Evolutionary conservation across 2,888 invertebrate species (phyloP).

Genomic region (Phengaris alcon): DNA sequence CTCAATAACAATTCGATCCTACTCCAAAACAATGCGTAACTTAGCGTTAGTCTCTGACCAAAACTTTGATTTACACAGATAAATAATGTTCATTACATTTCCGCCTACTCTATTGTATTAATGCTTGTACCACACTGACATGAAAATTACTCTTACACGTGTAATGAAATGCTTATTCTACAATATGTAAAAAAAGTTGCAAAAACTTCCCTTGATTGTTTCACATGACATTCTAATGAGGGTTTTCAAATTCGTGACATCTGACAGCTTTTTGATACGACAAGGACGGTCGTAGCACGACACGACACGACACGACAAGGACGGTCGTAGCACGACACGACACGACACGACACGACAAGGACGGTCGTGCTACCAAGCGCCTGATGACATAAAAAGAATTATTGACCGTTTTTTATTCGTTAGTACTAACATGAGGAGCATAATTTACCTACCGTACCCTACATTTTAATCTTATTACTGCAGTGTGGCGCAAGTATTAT

Average conservation of each 20-base stretch:
- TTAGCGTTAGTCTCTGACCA: slow-evolving; percentile 30
- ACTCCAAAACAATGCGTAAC: slow-evolving; percentile 21
- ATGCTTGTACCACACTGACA: not conserved
- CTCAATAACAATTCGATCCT: not conserved
- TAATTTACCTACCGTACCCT: too few species aligned
- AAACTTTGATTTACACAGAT: slow-evolving; percentile 38
- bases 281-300: too few species aligned
- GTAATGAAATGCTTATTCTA: not conserved
- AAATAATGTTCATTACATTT: slow-evolving; percentile 39
- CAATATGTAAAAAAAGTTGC: not conserved
- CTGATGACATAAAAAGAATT: too few species aligned
- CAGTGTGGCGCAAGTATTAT: not conserved
- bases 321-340: too few species aligned
- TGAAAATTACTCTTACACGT: not conserved
- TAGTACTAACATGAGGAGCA: not conserved
- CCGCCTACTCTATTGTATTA: slow-evolving; percentile 33
- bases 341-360: too few species aligned
- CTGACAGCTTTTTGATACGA: too few species aligned
- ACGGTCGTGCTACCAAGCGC: too few species aligned
- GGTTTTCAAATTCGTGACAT: too few species aligned
- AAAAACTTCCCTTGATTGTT: too few species aligned
- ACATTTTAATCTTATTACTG: not conserved
- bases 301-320: too few species aligned
- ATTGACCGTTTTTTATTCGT: too few species aligned
- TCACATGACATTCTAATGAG: too few species aligned